phyloP scores from a whole-genome alignment of 64 coral and sea anemone genomes.

The Catalaphyllia jardinei region DNA sequence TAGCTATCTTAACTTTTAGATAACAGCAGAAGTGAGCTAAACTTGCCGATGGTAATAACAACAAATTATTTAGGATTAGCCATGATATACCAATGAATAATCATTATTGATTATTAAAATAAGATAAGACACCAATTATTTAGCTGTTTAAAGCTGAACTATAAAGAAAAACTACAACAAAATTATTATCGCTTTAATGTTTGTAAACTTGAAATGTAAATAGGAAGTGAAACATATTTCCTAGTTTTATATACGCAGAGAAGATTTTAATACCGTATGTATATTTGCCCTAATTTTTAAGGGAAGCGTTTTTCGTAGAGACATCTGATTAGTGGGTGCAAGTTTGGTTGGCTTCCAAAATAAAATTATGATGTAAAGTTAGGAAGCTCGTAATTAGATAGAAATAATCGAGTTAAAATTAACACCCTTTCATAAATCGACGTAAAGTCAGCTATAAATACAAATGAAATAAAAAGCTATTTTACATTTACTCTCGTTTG shows the following conservation, averaged over 20 bases:
- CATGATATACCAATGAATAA: neutral
- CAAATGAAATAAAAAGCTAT: neutral
- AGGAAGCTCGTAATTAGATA: neutral
- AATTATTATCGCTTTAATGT: neutral
- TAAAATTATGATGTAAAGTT: neutral
- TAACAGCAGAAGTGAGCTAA: neutral
- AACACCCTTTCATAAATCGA: neutral
- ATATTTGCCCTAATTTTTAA: conserved; percentile 18
- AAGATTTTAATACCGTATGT: neutral
- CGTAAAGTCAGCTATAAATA: neutral
- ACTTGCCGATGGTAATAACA: neutral
- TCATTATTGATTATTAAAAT: neutral
- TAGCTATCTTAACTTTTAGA: neutral
- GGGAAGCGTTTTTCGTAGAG: neutral
- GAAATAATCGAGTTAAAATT: neutral
- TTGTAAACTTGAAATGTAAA: conserved; percentile 22
- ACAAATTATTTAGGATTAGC: neutral
- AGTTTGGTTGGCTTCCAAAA: neutral
- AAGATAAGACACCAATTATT: neutral
- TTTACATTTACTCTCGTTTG: neutral
- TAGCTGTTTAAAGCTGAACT: neutral
- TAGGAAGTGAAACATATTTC: neutral
- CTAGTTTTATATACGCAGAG: conserved; percentile 24
- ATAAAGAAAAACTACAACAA: neutral
- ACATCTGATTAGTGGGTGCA: neutral